These are phyloP conservation scores for Amphipoea oculea DNA, from an alignment of 2,888 invertebrate species.

Conservation along the genomic window DNA sequence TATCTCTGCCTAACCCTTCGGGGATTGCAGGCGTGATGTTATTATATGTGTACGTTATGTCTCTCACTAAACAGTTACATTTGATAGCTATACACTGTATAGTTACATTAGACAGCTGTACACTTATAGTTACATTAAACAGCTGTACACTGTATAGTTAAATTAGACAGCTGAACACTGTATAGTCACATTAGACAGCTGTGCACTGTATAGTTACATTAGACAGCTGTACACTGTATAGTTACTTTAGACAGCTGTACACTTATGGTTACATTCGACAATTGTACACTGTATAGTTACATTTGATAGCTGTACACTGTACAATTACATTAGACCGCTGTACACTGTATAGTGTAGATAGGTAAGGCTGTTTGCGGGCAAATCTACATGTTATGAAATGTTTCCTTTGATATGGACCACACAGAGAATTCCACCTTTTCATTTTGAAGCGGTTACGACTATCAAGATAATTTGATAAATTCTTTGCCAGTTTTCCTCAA, in stretches of 20 bases:
- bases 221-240: background rate
- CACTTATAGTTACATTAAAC: background rate
- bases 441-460: background rate
- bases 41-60: background rate
- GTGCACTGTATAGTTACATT: background rate
- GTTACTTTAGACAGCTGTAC: too few relatives aligned
- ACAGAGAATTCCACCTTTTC: background rate
- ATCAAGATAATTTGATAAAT: background rate
- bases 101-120: background rate
- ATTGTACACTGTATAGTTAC: too few relatives aligned
- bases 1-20: too few relatives aligned
- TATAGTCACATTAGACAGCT: background rate
- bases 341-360: background rate
- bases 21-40: background rate
- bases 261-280: too few relatives aligned
- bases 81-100: background rate
- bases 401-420: constrained; percentile 1
- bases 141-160: too few relatives aligned
- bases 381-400: constrained; percentile 7
- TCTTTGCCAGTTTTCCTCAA: background rate
- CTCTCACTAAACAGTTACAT: background rate
- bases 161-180: too few relatives aligned
- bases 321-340: background rate
- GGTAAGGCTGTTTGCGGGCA: background rate
- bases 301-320: background rate